Conservation (phyloP, 2,888 invertebrate genomes). For the Mesopsocus fuscifrons region DNA sequence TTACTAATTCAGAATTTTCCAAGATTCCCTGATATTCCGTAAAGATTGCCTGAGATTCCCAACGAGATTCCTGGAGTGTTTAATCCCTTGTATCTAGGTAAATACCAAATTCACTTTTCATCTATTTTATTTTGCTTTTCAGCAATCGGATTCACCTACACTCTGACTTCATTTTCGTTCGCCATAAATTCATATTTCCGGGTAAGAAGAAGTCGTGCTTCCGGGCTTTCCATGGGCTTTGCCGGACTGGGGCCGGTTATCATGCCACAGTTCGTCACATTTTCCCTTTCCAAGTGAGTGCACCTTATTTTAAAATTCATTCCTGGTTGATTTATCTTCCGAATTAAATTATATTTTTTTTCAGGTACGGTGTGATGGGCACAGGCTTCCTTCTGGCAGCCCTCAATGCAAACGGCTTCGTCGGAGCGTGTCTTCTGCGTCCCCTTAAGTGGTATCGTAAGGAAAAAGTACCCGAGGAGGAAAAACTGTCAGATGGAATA, state of each 20-base stretch:
- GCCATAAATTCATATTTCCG: constrained; percentile 46
- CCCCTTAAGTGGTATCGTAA: constrained; percentile 44
- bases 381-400: constrained; percentile 41
- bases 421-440: constrained; percentile 39
- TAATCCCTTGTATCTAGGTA: too few relatives aligned
- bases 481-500: constrained; percentile 14
- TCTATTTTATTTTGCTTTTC: too few relatives aligned
- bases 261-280: constrained; percentile 33
- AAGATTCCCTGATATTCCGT: too few relatives aligned
- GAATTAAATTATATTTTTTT: neutral
- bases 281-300: neutral
- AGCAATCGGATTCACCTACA: constrained; percentile 41
- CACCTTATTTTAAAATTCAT: neutral
- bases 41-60: too few relatives aligned
- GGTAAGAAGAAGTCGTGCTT: constrained; percentile 38
- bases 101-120: too few relatives aligned
- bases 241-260: constrained; percentile 46
- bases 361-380: constrained; percentile 35
- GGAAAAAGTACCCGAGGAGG: constrained; percentile 22
- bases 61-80: too few relatives aligned
- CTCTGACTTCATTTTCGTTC: constrained; percentile 38
- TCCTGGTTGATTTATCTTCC: neutral
- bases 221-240: constrained; percentile 40
- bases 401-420: constrained; percentile 37
- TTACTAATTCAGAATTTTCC: too few relatives aligned